Conservation (phyloP, 1,140 invertebrate genomes). For the Nixonia krombeini region DNA sequence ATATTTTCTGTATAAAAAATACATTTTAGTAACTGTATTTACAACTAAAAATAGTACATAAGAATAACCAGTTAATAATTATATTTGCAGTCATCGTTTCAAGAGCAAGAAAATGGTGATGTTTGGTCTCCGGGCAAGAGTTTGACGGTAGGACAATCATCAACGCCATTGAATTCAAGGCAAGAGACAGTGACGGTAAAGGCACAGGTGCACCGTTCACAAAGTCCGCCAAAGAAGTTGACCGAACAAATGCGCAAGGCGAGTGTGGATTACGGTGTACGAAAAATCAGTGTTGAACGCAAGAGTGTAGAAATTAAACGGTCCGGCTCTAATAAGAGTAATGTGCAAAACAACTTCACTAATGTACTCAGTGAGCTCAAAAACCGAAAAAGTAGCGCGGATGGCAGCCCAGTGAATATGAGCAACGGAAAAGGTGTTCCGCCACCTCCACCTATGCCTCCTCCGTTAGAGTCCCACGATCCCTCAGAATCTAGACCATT, state of each 20-base stretch:
- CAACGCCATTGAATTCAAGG: slow-evolving; percentile 51
- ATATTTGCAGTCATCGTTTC: slow-evolving; percentile 53
- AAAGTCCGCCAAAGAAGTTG: slow-evolving; percentile 66
- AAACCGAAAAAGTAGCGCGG: slow-evolving; percentile 76
- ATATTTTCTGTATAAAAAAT: too few relatives aligned
- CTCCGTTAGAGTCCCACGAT: slow-evolving; percentile 83
- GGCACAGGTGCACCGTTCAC: slow-evolving; percentile 71
- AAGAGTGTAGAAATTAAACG: slow-evolving; percentile 58
- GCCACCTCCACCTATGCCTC: slow-evolving; percentile 89
- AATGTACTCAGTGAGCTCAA: slow-evolving; percentile 74
- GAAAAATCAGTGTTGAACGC: slow-evolving; percentile 63
- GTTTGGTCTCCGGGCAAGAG: slow-evolving; percentile 59
- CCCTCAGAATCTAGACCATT: slow-evolving; percentile 85
- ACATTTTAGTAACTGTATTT: too few relatives aligned
- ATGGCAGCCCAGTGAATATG: slow-evolving; percentile 69
- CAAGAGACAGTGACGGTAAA: slow-evolving; percentile 69
- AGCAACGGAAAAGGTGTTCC: slow-evolving; percentile 74
- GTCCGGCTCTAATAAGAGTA: slow-evolving; percentile 57
- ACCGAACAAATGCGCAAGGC: slow-evolving; percentile 55
- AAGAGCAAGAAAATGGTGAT: slow-evolving; percentile 59
- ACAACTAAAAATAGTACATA: too few relatives aligned
- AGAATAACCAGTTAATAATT: too few relatives aligned
- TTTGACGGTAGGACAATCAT: slow-evolving; percentile 41
- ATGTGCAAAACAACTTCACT: slow-evolving; percentile 72
- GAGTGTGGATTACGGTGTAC: slow-evolving; percentile 56